Evolutionary conservation across 1,140 invertebrate species (phyloP), one percentile per base, ranked within the genome.

Genomic region (Conus betulinus): DNA sequence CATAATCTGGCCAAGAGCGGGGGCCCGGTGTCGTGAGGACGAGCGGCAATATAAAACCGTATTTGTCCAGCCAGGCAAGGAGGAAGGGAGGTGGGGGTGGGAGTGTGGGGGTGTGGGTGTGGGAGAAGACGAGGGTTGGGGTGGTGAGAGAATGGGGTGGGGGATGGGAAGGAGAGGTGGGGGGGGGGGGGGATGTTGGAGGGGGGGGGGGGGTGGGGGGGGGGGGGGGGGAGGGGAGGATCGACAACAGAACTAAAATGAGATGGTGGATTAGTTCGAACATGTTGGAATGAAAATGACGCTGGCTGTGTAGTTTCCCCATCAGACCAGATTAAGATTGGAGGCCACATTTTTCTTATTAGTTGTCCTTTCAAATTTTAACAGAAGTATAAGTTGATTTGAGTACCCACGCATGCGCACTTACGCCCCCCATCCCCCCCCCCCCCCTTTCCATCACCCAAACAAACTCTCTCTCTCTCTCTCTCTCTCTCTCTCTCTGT

Each of bases 371-470:
- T 39, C 39, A 39, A 39, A 39, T 39, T 39, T 39, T 1, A 39
- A 39, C 39, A 39, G 39, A 39, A 39, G 39, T 39, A 39, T 39
- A 39, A 39, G 39, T 3, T 39, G 39, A 39, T 39, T 39, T 39
- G 39, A 39, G 76, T 52, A 88, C 87, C 55, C 76, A 81, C 87
- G 76, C 52, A 81, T 76, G 51, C 76, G 82, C 76, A 81, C 87
- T 82, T 51, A 81, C 87, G 5, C 4, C 60, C 60, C 60, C 60
- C 60, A 60, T 60, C 7, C 57, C 7, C 57, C 57, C 57, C 4
- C 60, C 60, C 60, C 60, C 60, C 60, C 60, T 13, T 20, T 52
- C 78, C 78, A 1, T 27, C 78, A 20, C 25, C 78, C 78, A n/a
- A 51, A 3, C 78, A n/a, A 51, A 3, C 78, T 81, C 27, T 81